Conservation (phyloP, 2,888 invertebrate genomes). For the Archaeoteleia sp. region DNA sequence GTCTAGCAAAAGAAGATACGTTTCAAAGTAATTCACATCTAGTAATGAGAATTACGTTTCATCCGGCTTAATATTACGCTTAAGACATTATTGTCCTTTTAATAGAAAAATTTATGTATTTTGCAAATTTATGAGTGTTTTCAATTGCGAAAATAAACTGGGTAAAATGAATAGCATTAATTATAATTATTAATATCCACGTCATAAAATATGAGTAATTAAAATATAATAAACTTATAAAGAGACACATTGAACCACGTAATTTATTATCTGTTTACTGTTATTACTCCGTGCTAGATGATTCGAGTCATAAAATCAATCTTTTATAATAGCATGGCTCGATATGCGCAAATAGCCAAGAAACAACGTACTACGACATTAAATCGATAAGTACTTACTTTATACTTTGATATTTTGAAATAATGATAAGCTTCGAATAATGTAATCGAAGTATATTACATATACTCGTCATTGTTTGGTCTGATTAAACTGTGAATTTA, state of each 20-base stretch:
- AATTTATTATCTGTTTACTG: constrained; percentile 1
- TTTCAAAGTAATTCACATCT: constrained; percentile 26
- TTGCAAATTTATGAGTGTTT: not conserved
- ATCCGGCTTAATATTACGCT: constrained; percentile 4
- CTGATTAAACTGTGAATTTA: constrained; percentile 6
- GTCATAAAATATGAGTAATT: too few relatives aligned
- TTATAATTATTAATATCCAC: too few relatives aligned
- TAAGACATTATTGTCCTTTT: too few relatives aligned
- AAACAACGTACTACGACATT: not conserved
- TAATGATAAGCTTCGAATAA: constrained; percentile 5
- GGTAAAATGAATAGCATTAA: too few relatives aligned
- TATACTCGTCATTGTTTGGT: not conserved
- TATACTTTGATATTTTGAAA: not conserved
- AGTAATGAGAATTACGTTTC: constrained; percentile 6
- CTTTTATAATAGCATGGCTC: not conserved
- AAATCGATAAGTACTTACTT: not conserved
- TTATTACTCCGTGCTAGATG: not conserved
- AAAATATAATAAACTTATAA: not conserved
- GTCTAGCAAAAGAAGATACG: constrained; percentile 53
- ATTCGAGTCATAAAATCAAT: constrained; percentile 3
- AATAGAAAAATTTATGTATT: constrained; percentile 7
- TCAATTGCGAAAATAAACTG: too few relatives aligned
- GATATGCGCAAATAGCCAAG: not conserved
- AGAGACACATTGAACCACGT: not conserved
- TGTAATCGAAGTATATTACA: constrained; percentile 1